Evolutionary conservation across 37 sponge, comb jelly and placozoan genomes (phyloP), one percentile per base, ranked within the genome.

Genomic region (Beroe forskalii): DNA sequence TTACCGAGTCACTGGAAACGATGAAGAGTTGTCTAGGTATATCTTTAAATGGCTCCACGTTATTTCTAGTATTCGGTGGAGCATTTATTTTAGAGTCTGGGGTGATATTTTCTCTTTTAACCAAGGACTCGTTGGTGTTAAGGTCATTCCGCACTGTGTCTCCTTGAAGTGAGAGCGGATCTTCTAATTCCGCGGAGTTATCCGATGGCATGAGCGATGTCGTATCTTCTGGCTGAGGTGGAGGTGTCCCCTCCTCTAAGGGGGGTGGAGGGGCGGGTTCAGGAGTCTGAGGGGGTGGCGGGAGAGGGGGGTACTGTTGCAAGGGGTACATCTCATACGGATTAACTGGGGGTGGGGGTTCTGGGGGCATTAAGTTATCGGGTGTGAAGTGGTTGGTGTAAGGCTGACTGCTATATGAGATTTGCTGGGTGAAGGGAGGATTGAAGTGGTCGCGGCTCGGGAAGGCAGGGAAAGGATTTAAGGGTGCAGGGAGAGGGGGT

Each of bases 301-400:
- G 72, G 35, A 69, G 38, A 36, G 72, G 72, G 25, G 66, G 66
- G 31, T 23, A 64, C 31, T 64, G 66, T 32, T 27, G 72, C 38
- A 69, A 37, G 38, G 38, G 38, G 12, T 48, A 48, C 55, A 48
- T 48, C 55, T 48, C 55, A 48, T 48, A 48, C n/a, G n/a, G n/a
- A n/a, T n/a, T n/a, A n/a, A n/a, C n/a, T n/a, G n/a, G n/a, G 12
- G 55, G 12, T 48, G 6, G 55, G 55, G 55, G 55, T 6, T 48
- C 55, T 48, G 55, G 55, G 55, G 55, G 6, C 55, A 48, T 48
- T 6, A 12, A 6, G 55, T 12, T 48, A 48, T 12, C 12, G 12
- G 55, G 55, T 17, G 55, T 6, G 55, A 17, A 48, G 12, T 48
- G 55, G 12, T 48, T 48, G 12, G 6, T 6, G 12, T 17, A 48